These are phyloP conservation scores for Myrmecophaga tridactyla DNA, from an alignment of 2,113 vertebrate species.

Conservation along the genomic window DNA sequence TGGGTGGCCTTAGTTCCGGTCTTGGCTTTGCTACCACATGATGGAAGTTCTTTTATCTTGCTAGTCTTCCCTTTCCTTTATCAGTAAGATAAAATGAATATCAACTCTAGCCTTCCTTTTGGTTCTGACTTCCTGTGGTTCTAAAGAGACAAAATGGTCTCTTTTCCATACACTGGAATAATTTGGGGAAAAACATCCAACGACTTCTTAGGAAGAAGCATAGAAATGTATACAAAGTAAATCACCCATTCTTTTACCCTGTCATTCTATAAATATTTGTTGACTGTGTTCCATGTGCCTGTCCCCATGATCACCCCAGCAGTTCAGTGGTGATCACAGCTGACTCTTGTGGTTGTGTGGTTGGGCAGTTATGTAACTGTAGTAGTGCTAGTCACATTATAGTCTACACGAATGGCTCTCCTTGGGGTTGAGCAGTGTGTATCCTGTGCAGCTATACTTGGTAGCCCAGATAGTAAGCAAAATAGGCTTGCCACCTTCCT, in stretches of 20 bases:
- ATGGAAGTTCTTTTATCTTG: slow-evolving; percentile 3
- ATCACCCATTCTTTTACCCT: background rate
- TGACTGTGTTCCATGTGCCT: background rate
- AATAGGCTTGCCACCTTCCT: background rate
- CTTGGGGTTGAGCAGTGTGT: background rate
- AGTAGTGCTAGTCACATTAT: background rate
- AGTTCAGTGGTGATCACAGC: background rate
- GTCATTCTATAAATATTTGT: background rate
- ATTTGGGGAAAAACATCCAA: background rate
- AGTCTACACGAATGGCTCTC: background rate
- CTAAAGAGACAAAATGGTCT: background rate
- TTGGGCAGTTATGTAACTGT: background rate
- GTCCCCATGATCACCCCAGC: background rate
- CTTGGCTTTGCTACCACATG: background rate
- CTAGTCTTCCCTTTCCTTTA: background rate
- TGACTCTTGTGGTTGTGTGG: fast-evolving
- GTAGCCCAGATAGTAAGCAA: background rate
- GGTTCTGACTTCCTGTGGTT: slow-evolving; percentile 15
- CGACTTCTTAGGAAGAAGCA: background rate
- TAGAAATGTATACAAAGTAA: background rate
- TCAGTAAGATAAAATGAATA: background rate
- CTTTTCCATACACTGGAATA: background rate
- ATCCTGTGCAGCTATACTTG: background rate
- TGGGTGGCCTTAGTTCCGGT: background rate
- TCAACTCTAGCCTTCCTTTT: background rate